These are phyloP conservation scores for Silurus glanis DNA, from an alignment of 2,113 vertebrate species.

Conservation along the genomic window DNA sequence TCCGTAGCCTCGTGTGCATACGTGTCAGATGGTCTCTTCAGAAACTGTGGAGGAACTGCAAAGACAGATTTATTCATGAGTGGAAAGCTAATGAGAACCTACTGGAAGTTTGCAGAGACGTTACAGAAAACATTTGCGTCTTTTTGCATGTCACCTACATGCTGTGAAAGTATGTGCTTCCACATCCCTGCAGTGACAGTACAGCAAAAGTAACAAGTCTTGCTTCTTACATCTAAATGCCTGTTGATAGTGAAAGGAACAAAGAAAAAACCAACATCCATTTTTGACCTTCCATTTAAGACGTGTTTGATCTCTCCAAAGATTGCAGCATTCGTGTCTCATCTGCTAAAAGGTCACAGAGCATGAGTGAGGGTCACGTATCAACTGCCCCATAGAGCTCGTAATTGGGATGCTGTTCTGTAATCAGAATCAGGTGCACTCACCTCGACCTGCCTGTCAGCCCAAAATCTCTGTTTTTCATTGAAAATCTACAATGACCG, in stretches of 20 bases:
- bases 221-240: neutral
- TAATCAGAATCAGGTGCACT: slow-evolving; percentile 41
- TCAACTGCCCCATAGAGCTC: slow-evolving; percentile 50
- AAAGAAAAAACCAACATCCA: neutral
- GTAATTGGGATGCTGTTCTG: slow-evolving; percentile 59
- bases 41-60: slow-evolving; percentile 84
- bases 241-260: slow-evolving; percentile 6
- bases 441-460: neutral
- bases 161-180: neutral
- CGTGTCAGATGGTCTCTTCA: slow-evolving; percentile 82
- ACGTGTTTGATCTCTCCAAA: slow-evolving; percentile 69
- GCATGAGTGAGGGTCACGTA: slow-evolving; percentile 41
- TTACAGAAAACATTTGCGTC: neutral
- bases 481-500: neutral
- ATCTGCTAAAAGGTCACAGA: slow-evolving; percentile 63
- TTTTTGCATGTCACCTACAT: neutral
- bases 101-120: neutral
- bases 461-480: neutral
- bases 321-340: slow-evolving; percentile 63
- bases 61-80: neutral
- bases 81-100: neutral
- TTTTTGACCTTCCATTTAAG: slow-evolving; percentile 55
- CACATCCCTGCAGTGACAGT: neutral
- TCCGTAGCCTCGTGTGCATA: slow-evolving; percentile 96
- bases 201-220: neutral